phyloP scores from a whole-genome alignment of 2,113 vertebrate species.

The Acrocephalus kingi region DNA sequence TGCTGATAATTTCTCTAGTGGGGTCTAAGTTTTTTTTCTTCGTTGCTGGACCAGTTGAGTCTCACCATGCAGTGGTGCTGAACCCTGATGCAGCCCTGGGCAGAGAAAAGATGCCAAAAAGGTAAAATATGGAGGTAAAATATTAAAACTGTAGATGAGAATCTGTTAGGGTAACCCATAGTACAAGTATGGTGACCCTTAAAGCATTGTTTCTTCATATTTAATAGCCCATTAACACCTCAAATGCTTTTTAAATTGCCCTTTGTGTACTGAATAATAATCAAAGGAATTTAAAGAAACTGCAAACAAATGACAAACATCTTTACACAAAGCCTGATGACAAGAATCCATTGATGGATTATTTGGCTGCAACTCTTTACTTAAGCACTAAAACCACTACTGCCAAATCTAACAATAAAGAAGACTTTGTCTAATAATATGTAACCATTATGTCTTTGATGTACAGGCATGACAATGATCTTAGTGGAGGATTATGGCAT shows the following conservation, averaged over 20 bases:
- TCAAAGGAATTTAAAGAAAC: neutral
- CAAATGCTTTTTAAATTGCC: neutral
- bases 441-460: neutral
- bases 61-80: neutral
- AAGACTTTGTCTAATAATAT: neutral
- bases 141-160: neutral
- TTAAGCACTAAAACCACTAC: neutral
- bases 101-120: neutral
- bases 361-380: neutral
- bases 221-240: neutral
- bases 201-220: neutral
- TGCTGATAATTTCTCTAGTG: neutral
- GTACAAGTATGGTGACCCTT: neutral
- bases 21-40: neutral
- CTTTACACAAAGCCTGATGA: neutral
- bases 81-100: neutral
- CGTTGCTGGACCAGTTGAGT: accelerated
- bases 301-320: neutral
- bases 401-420: neutral
- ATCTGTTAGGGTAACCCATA: neutral
- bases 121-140: neutral
- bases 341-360: neutral
- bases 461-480: neutral
- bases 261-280: neutral
- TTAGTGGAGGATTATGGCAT: neutral